Percentiles rank a stretch among this genome's conserved stretches.
These are phyloP conservation scores for Drosophila ogumai DNA, from an alignment of 1,140 invertebrate species.

Conservation along the genomic window DNA sequence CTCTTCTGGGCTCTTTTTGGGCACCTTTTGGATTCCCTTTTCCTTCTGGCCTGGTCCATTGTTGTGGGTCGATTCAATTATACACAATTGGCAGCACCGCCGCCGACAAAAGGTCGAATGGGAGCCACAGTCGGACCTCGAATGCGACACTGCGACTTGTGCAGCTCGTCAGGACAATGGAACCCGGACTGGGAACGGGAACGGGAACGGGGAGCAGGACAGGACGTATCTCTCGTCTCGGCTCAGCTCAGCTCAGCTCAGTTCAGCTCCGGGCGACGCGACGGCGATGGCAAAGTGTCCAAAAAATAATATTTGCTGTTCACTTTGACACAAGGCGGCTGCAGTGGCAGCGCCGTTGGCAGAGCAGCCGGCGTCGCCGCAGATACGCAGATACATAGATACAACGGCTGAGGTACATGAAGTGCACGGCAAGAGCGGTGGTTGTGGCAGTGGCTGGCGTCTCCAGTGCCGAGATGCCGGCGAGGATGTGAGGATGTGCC, in stretches of 20 bases:
- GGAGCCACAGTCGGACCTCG: slow-evolving; percentile 38
- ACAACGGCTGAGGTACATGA: slow-evolving; percentile 39
- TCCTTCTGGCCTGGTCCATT: slow-evolving; percentile 21
- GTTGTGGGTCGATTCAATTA: slow-evolving; percentile 47
- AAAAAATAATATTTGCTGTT: slow-evolving; percentile 84
- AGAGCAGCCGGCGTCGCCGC: slow-evolving; percentile 56
- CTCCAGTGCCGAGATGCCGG: slow-evolving; percentile 46
- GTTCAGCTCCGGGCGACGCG: slow-evolving; percentile 63
- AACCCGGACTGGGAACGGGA: slow-evolving; percentile 24
- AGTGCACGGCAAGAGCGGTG: slow-evolving; percentile 38
- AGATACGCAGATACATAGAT: slow-evolving; percentile 55
- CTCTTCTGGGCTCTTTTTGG: slow-evolving; percentile 8
- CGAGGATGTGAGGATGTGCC: slow-evolving; percentile 49
- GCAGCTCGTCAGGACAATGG: slow-evolving; percentile 51
- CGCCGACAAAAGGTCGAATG: slow-evolving; percentile 52
- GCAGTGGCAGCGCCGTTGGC: slow-evolving; percentile 32
- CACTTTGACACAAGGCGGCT: slow-evolving; percentile 77
- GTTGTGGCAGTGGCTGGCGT: slow-evolving; percentile 37
- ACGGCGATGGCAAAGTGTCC: slow-evolving; percentile 81
- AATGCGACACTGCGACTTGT: slow-evolving; percentile 54
- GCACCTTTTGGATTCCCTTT: slow-evolving; percentile 10
- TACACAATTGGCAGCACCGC: slow-evolving; percentile 67
- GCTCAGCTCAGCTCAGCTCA: slow-evolving; percentile 6
- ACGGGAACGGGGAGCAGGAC: slow-evolving; percentile 24
- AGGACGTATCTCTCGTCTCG: slow-evolving; percentile 9